Evolutionary conservation across 1,140 invertebrate genomes (phyloP), one percentile per base, ranked within the genome.

Genomic region (Anoplolepis gracilipes): DNA sequence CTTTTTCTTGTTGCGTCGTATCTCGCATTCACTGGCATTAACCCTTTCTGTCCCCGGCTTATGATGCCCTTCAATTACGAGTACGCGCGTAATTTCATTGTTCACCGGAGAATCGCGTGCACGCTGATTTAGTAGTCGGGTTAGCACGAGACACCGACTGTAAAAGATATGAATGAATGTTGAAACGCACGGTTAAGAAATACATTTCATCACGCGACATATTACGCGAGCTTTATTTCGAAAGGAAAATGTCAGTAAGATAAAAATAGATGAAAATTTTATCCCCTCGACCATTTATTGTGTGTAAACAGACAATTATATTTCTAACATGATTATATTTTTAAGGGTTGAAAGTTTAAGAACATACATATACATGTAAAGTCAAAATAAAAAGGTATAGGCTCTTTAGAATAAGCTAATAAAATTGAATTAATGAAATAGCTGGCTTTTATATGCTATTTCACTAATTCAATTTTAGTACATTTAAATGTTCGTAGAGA

Each of bases 1-100:
- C 59, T 79, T 13, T 70, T 73, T 69, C 49, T 77, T 77, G n/a
- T n/a, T n/a, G n/a, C n/a, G n/a, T 77, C 77, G 30, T 70, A 28
- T 70, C 22, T 64, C n/a, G 28, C 36, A 11, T 78, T 42, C 11
- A 53, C 49, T 6, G 39, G 19, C 16, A 13, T 75, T 84, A 86
- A n/a, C 11, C 8, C 19, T n/a, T 65, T 57, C n/a, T 11, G 19
- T 25, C 28, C 19, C 33, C 46, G 33, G 25, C 57, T 81, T 59
- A 72, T 59, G 19, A 72, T 33, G 25, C 42, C 13, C 13, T 59
- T 19, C 46, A 49, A 49, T 49, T 13, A 16, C 25, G 33, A 57
- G 53, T 5, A 25, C 46, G 39, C 39, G 76, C 62, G 25, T 49
- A 19, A 81, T 42, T 28, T 49, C 59, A 70, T 61, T 73, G 25